A percentile compares a stretch with the other conserved stretches of the same genome.
Evolutionary conservation across 1,140 invertebrate species (phyloP).

Genomic region (Trachymyrmex cornetzi): DNA sequence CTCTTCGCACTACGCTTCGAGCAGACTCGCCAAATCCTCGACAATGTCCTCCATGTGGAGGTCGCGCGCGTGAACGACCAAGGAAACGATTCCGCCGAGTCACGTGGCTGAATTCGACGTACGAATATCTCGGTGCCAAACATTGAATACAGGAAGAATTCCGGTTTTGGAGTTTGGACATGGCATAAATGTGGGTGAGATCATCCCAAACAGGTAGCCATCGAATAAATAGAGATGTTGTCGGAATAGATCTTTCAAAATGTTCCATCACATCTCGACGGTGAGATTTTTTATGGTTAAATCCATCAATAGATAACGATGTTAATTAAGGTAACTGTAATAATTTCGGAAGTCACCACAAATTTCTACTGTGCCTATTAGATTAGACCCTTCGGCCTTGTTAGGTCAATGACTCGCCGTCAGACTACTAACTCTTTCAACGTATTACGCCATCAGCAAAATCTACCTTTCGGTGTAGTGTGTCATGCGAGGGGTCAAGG

Average conservation of each 20-base stretch:
- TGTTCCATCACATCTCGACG: background rate
- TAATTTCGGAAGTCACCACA: background rate
- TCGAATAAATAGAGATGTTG: background rate
- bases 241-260: background rate
- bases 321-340: conserved; percentile 16
- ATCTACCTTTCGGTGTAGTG: conserved; percentile 44
- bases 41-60: conserved; percentile 69
- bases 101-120: conserved; percentile 45
- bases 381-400: conserved; percentile 39
- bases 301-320: background rate
- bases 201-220: background rate
- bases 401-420: conserved; percentile 45
- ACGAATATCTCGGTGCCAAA: background rate
- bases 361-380: background rate
- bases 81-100: conserved; percentile 46
- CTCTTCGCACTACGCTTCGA: conserved; percentile 22
- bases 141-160: background rate
- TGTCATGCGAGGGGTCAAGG: conserved; percentile 42
- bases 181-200: background rate
- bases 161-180: conserved; percentile 7
- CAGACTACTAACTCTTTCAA: conserved; percentile 46
- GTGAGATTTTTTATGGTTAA: background rate
- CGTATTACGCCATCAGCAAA: conserved; percentile 42
- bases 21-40: conserved; percentile 56
- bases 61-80: conserved; percentile 23